Percentiles rank a stretch among this genome's conserved stretches.
Conservation (phyloP, 2,113 vertebrate genomes). For the Clarias batrachus region DNA sequence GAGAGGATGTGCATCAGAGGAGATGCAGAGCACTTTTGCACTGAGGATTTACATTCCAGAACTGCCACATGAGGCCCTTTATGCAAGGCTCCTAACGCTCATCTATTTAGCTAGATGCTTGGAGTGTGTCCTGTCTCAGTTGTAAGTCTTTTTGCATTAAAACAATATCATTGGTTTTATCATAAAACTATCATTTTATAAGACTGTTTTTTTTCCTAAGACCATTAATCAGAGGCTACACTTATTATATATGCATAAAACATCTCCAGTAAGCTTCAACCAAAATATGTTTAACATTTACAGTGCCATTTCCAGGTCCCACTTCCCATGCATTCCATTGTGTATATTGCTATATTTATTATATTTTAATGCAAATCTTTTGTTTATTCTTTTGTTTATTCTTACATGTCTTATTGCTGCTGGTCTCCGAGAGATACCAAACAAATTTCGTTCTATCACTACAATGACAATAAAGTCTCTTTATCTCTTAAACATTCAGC, state of each 20-base stretch:
- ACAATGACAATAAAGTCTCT: too few species aligned
- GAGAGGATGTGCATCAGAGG: neutral
- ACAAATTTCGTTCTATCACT: too few species aligned
- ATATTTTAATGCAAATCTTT: too few species aligned
- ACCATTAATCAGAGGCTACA: neutral
- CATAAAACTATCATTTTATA: neutral
- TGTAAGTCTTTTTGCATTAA: neutral
- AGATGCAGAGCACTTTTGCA: neutral
- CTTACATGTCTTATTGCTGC: too few species aligned
- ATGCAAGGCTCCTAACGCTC: neutral
- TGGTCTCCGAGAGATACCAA: too few species aligned
- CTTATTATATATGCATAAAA: neutral
- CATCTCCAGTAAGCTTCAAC: neutral
- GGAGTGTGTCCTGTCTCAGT: neutral
- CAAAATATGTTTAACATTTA: neutral
- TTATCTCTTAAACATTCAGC: neutral
- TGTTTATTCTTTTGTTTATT: too few species aligned
- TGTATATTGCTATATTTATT: too few species aligned
- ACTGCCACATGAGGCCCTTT: neutral
- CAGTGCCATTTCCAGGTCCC: too few species aligned
- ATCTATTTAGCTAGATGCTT: neutral
- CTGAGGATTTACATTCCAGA: neutral
- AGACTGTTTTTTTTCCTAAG: neutral
- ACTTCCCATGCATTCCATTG: too few species aligned
- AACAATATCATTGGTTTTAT: too few species aligned